These are phyloP conservation scores for Drosophila putrida DNA, from an alignment of 2,888 invertebrate species.

Conservation along the genomic window DNA sequence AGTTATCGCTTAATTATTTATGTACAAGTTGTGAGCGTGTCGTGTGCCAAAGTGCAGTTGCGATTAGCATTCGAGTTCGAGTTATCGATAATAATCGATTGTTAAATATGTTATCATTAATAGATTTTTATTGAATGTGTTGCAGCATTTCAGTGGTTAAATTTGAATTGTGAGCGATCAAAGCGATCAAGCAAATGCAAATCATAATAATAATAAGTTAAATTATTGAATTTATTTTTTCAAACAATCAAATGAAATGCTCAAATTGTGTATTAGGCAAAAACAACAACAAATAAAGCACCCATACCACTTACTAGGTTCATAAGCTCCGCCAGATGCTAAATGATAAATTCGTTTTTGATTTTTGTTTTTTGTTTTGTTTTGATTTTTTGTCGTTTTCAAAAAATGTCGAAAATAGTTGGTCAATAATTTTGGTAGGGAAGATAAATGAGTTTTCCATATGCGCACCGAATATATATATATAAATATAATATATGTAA, in stretches of 20 bases:
- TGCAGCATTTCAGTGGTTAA: slow-evolving; percentile 41
- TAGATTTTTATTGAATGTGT: neutral
- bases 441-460: slow-evolving; percentile 65
- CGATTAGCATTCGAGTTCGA: slow-evolving; percentile 9
- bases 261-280: slow-evolving; percentile 53
- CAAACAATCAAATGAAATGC: slow-evolving; percentile 52
- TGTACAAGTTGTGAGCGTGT: slow-evolving; percentile 38
- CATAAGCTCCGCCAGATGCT: slow-evolving; percentile 85
- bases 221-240: neutral
- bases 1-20: slow-evolving; percentile 43
- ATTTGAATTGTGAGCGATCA: slow-evolving; percentile 20
- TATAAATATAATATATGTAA: slow-evolving; percentile 41
- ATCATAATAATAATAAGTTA: slow-evolving; percentile 36
- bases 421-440: slow-evolving; percentile 55
- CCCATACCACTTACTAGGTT: slow-evolving; percentile 86
- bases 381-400: slow-evolving; percentile 23
- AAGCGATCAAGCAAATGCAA: slow-evolving; percentile 51
- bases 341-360: slow-evolving; percentile 69
- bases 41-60: slow-evolving; percentile 17
- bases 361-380: slow-evolving; percentile 42
- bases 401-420: slow-evolving; percentile 55
- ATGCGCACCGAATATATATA: slow-evolving; percentile 65
- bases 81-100: slow-evolving; percentile 9
- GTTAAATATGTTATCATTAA: slow-evolving; percentile 3
- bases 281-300: slow-evolving; percentile 84